Evolutionary conservation across 1,140 invertebrate genomes (phyloP).

Genomic region (Scaptodrosophila lebanonensis): DNA sequence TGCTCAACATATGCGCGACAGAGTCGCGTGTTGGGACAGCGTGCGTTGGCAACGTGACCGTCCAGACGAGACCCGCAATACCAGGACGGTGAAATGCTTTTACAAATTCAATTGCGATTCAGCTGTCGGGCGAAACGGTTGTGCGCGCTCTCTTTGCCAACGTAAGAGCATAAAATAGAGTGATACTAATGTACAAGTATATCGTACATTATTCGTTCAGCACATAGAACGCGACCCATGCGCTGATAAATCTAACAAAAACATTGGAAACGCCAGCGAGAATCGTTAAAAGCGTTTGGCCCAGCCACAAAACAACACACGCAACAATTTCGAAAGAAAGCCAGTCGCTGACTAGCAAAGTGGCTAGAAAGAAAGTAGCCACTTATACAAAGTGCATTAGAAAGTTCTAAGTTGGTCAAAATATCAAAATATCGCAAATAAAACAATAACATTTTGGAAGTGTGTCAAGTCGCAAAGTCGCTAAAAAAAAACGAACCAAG

Average conservation of each 20-base stretch:
- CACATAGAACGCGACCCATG: slow-evolving; percentile 1
- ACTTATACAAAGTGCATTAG: slow-evolving; percentile 20
- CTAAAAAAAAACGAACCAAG: too few relatives aligned
- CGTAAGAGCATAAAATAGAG: slow-evolving; percentile 9
- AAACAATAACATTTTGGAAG: slow-evolving; percentile 1
- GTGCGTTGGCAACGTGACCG: slow-evolving; percentile 64
- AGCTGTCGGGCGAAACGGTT: slow-evolving; percentile 63
- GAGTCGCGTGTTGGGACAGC: slow-evolving; percentile 61
- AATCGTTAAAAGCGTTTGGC: slow-evolving; percentile 46
- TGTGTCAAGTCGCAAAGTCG: too few relatives aligned
- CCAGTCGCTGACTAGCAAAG: not conserved
- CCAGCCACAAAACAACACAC: slow-evolving; percentile 22
- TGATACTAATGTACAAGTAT: not conserved
- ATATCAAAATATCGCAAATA: too few relatives aligned
- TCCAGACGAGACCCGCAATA: slow-evolving; percentile 25
- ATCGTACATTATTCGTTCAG: not conserved
- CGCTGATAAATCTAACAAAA: slow-evolving; percentile 15
- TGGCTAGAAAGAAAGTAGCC: slow-evolving; percentile 5
- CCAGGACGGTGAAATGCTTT: slow-evolving; percentile 63
- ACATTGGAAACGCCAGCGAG: slow-evolving; percentile 23
- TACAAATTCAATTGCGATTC: slow-evolving; percentile 70
- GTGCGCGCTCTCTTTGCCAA: slow-evolving; percentile 46
- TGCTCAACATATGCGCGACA: slow-evolving; percentile 1
- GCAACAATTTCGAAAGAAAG: not conserved
- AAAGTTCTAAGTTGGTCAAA: slow-evolving; percentile 26